These are phyloP conservation scores for Baryphthengus martii DNA, from an alignment of 2,113 vertebrate species.

Conservation along the genomic window DNA sequence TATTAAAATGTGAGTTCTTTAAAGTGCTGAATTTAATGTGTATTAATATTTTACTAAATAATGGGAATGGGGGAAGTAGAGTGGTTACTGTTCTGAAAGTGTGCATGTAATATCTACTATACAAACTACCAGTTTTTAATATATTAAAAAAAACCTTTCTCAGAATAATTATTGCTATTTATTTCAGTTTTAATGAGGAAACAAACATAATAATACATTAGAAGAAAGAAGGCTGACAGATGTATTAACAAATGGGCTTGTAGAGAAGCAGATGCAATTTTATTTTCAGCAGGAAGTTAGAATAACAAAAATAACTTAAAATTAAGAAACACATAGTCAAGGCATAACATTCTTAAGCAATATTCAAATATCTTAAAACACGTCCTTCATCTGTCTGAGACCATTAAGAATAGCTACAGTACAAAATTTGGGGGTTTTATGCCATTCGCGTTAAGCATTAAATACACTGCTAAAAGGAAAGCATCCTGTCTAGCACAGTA, in stretches of 20 bases:
- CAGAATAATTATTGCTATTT: neutral
- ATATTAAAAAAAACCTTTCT: neutral
- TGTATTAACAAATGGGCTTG: neutral
- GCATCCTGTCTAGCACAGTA: neutral
- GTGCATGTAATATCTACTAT: neutral
- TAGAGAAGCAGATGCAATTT: neutral
- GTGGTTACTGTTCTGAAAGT: neutral
- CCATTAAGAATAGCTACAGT: neutral
- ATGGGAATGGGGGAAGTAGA: accelerated
- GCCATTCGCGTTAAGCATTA: neutral
- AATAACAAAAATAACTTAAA: neutral
- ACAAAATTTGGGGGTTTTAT: neutral
- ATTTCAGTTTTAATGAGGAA: slow-evolving; percentile 8
- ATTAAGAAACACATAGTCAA: neutral
- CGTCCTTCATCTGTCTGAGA: neutral
- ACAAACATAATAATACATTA: neutral
- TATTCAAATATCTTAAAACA: neutral
- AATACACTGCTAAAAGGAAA: neutral
- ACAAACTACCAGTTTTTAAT: neutral
- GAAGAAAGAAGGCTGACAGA: neutral
- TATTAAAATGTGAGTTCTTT: neutral
- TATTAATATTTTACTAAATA: neutral
- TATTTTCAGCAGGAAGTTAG: neutral
- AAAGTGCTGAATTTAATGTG: neutral
- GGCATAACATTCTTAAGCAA: neutral